Base-by-base conservation (phyloP, 2,113 vertebrate species). In the Myocastor coypus region DNA sequence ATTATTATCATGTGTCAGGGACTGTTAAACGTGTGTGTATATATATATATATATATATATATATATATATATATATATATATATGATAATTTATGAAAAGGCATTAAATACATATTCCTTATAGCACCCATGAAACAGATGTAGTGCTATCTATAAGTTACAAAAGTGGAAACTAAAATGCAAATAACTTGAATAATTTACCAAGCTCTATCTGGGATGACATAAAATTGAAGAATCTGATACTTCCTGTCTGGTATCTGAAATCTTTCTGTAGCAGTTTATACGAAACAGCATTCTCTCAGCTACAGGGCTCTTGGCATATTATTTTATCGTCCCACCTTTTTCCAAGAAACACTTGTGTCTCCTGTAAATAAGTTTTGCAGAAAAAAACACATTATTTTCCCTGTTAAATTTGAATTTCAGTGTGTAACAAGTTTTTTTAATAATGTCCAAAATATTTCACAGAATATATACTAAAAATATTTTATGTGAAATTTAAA, bases 371-470 rank as follows among this genome's bases (percentile, higher is more conserved):
- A 57, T 20, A 68, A 34, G 19, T 1, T 82, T 91, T 34, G 12
- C 20, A 17, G 59, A 59, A 75, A 57, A 42, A 80, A 59, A 66
- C 52, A 11, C n/a, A 50, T 13, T n/a, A 64, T 16, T 17, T 71
- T 28, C 40, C 12, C 26, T 78, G 11, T 57, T 92, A 83, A 87
- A 92, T n/a, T 82, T 71, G 57, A 91, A 89, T 83, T 94, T 93
- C 32, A 92, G 78, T 52, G 66, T 84, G 20, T 19, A 83, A 73
- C 24, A 94, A 7, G 71, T 82, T 37, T 46, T 34, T 68, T 32
- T 19, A 89, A 52, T 63, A 64, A 69, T 63, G n/a, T 28, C 12
- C n/a, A 16, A 42, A 34, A 71, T 91, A 75, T 59, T 42, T 6
- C 24, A 82, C 26, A 40, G 14, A 85, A 59, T 46, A 68, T 52